Conservation (phyloP, 2,113 vertebrate genomes). For the Paradoxurus hermaphroditus region DNA sequence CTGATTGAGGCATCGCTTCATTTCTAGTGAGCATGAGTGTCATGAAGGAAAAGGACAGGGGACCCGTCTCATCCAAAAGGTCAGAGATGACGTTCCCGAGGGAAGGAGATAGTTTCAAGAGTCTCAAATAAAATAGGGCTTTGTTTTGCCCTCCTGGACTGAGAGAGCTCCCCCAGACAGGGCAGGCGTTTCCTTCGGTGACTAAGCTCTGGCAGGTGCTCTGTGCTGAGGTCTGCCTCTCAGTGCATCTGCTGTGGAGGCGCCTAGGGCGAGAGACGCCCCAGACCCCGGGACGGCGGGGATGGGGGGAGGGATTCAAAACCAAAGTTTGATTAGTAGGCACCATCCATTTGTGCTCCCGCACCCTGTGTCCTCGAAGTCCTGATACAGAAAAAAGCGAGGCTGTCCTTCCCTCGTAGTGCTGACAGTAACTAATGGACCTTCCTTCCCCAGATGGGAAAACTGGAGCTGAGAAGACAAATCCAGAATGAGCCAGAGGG, state of each 20-base stretch:
- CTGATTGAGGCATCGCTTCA: neutral
- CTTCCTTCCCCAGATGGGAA: neutral
- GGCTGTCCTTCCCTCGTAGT: neutral
- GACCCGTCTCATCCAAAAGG: neutral
- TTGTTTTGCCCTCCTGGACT: neutral
- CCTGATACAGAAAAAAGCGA: neutral
- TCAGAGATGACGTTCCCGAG: neutral
- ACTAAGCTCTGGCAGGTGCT: neutral
- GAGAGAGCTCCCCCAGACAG: neutral
- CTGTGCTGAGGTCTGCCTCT: neutral
- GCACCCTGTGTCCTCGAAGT: neutral
- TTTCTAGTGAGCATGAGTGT: neutral
- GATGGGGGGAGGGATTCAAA: neutral
- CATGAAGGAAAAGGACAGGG: neutral
- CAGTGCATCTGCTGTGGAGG: neutral
- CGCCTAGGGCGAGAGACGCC: neutral
- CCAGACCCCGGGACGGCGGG: neutral
- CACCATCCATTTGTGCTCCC: neutral
- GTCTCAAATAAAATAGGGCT: neutral
- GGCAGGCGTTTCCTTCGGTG: neutral
- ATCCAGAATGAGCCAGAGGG: neutral
- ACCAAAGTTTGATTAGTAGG: neutral
- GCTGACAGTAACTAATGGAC: slow-evolving; percentile 57
- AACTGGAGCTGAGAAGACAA: neutral
- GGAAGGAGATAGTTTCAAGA: neutral